Conservation (phyloP, 1,140 invertebrate genomes). For the Eufriesea mexicana region DNA sequence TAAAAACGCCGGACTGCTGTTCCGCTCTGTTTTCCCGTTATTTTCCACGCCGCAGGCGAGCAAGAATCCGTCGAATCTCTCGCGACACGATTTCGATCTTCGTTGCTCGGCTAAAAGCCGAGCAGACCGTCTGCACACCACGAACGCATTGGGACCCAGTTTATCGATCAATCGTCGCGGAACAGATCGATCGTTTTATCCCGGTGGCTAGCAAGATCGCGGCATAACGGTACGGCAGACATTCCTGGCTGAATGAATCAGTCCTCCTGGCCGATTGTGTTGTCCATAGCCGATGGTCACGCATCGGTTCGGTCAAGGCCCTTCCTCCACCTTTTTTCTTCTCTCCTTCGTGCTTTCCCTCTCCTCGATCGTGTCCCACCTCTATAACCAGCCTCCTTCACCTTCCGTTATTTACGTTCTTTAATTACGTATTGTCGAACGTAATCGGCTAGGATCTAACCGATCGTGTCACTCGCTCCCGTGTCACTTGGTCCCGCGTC, state of each 20-base stretch:
- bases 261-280: constrained; percentile 58
- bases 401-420: constrained; percentile 52
- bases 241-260: constrained; percentile 72
- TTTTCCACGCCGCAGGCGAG: constrained; percentile 6
- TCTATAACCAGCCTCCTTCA: constrained; percentile 15
- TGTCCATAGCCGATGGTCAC: constrained; percentile 70
- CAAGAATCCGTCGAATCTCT: not conserved
- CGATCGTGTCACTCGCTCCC: constrained; percentile 1
- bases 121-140: too few species aligned
- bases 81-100: constrained; percentile 2
- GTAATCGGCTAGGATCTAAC: not conserved
- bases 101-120: too few species aligned
- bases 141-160: not conserved
- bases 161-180: constrained; percentile 15
- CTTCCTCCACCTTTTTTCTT: constrained; percentile 43
- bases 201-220: constrained; percentile 22
- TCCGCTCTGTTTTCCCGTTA: constrained; percentile 21
- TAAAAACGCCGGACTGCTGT: constrained; percentile 15
- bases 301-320: constrained; percentile 70
- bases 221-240: constrained; percentile 63
- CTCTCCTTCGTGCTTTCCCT: constrained; percentile 17
- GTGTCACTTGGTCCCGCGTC: not conserved
- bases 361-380: not conserved
- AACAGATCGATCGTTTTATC: constrained; percentile 9
- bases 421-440: constrained; percentile 36